Base-by-base conservation (phyloP, 2,797 vertebrate genomes). In the Synaphobranchus kaupii region DNA sequence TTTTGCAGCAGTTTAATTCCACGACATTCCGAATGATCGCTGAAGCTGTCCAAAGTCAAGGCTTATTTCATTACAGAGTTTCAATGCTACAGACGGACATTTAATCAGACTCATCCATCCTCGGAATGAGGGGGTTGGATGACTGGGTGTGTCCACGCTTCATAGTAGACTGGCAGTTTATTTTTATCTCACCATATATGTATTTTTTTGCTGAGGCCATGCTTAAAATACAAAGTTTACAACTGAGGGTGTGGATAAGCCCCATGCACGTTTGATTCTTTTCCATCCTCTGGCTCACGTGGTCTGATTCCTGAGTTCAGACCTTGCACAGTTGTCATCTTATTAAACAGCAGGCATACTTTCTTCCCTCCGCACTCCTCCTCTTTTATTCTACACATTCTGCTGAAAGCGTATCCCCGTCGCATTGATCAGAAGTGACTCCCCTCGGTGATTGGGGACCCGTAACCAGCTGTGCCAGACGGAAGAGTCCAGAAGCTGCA, bases 1-100 rank as follows among this genome's bases (percentile, higher is more conserved):
- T 89, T 89, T 87, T 84, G 60, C 86, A 83, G 44, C 71, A 63
- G 48, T 84, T 71, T 87, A 50, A 86, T 89, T 83, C 85, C 47
- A 71, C 66, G 31, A 85, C 85, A 80, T 84, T 68, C 71, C 58
- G 63, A 86, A 86, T 76, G 22, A 80, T 81, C 60, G n/a, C 73
- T 39, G 78, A 34, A 85, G 58, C 71, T 13, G n/a, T 82, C 71
- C 60, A 31, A 10, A 87, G 86, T 83, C 48, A 84, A 60, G 56
- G 39, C 63, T 86, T 71, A 85, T 87, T 84, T 56, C 3, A 84
- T 48, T 60, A 39, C 83, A 54, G 78, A 84, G 60, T 56, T 87
- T n/a, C 22, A 58, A 13, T n/a, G 47, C 50, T 17, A 13, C 12
- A 52, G 86, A 39, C 8, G 25, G 25, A 25, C 83, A 47, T 63